Conservation (phyloP, 1,140 invertebrate genomes). For the Formica exsecta region DNA sequence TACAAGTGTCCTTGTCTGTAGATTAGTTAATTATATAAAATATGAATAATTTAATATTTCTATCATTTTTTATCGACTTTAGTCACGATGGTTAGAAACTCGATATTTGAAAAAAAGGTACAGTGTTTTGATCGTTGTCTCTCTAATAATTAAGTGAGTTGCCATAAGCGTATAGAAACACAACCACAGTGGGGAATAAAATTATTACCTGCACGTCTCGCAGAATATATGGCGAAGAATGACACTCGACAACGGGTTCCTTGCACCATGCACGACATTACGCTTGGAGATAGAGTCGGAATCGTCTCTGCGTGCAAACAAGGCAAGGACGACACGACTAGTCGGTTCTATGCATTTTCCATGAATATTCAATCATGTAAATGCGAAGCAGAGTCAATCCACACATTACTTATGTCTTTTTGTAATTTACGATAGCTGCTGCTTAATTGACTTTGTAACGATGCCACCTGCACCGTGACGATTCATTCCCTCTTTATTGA, state of each 20-base stretch:
- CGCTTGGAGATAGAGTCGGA: slow-evolving; percentile 32
- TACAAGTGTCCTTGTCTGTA: not conserved
- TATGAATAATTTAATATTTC: not conserved
- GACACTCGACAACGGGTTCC: slow-evolving; percentile 51
- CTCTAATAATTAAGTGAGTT: not conserved
- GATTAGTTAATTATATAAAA: not conserved
- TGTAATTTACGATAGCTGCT: slow-evolving; percentile 54
- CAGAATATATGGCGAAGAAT: not conserved
- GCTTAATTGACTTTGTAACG: slow-evolving; percentile 45
- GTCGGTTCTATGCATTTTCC: slow-evolving; percentile 47
- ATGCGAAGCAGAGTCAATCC: slow-evolving; percentile 36
- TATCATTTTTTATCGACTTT: not conserved
- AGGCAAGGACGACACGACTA: slow-evolving; percentile 44
- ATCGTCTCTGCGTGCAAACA: slow-evolving; percentile 42
- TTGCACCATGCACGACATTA: slow-evolving; percentile 42
- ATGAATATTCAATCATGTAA: slow-evolving; percentile 65
- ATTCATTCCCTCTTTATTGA: not conserved
- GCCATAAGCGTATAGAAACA: slow-evolving; percentile 12
- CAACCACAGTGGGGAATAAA: not conserved
- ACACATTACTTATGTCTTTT: slow-evolving; percentile 33
- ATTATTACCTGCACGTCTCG: slow-evolving; percentile 36
- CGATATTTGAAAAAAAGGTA: not conserved
- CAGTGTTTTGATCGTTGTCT: not conserved
- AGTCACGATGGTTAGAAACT: not conserved
- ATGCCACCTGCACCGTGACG: not conserved